Conservation (phyloP, 37 sponge, comb jelly and placozoan genomes). For the Haliclona indistincta region DNA sequence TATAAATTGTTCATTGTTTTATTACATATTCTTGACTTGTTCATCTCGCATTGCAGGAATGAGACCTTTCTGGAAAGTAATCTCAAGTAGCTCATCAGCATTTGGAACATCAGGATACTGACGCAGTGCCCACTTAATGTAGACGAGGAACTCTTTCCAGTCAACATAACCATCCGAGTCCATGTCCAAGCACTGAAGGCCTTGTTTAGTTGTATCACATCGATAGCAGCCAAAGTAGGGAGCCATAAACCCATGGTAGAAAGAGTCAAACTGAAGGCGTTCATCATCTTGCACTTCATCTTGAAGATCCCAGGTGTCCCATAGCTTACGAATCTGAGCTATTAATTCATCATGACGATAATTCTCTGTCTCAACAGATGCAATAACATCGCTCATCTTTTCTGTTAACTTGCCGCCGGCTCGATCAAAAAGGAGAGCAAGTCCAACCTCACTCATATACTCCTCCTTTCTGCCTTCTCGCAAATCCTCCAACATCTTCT, state of each 20-base stretch:
- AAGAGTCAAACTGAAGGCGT: constrained; percentile 67
- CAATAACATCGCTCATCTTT: constrained; percentile 60
- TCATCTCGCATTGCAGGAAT: constrained; percentile 90
- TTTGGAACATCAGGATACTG: constrained; percentile 65
- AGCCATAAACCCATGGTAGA: constrained; percentile 88
- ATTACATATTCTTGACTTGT: constrained; percentile 37
- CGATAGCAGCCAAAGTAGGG: constrained; percentile 91
- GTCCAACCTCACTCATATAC: constrained; percentile 75
- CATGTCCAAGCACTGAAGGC: constrained; percentile 80
- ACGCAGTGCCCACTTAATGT: constrained; percentile 82
- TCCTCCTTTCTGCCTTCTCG: constrained; percentile 73
- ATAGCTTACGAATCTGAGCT: constrained; percentile 46
- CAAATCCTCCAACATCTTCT: constrained; percentile 70
- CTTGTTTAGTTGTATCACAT: constrained; percentile 59
- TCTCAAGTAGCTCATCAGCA: constrained; percentile 51
- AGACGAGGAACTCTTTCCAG: constrained; percentile 84
- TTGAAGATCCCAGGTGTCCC: constrained; percentile 73
- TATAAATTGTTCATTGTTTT: too few species aligned
- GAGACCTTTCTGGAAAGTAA: constrained; percentile 76
- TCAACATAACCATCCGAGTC: constrained; percentile 77
- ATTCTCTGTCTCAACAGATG: constrained; percentile 8
- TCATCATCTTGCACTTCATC: constrained; percentile 56
- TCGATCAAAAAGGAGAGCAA: constrained; percentile 76
- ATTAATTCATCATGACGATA: constrained; percentile 54
- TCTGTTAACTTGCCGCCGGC: constrained; percentile 74